A percentile compares a stretch with the other conserved stretches of the same genome.
These are phyloP conservation scores for Cariama cristata DNA, from an alignment of 2,113 vertebrate species.

Conservation along the genomic window DNA sequence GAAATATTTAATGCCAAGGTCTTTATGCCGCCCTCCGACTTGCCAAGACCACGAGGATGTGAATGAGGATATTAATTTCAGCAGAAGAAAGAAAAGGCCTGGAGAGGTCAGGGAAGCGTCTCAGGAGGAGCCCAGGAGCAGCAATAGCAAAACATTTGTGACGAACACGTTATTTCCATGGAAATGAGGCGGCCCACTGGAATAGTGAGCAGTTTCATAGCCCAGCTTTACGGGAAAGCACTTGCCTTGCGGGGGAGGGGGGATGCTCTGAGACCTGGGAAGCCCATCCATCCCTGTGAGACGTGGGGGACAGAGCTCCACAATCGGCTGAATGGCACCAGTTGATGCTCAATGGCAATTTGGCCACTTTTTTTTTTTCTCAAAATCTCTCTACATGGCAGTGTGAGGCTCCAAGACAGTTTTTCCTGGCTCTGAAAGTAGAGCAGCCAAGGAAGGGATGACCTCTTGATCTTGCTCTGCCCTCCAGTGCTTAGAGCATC, in stretches of 20 bases:
- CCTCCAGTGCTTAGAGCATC: not conserved
- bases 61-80: not conserved
- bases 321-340: not conserved
- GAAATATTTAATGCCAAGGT: not conserved
- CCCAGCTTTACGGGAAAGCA: not conserved
- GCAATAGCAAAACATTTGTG: not conserved
- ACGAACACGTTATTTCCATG: not conserved
- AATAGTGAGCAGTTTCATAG: not conserved
- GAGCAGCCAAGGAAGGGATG: not conserved
- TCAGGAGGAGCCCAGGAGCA: not conserved
- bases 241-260: not conserved
- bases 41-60: not conserved
- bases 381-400: not conserved
- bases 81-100: not conserved
- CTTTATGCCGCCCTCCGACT: not conserved
- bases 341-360: not conserved
- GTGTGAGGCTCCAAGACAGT: not conserved
- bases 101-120: not conserved
- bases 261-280: not conserved
- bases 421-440: not conserved
- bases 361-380: not conserved
- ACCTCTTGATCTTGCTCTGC: not conserved
- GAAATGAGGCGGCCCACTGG: not conserved
- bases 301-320: not conserved
- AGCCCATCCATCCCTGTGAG: fast-evolving